A percentile compares a stretch with the other conserved stretches of the same genome.
Evolutionary conservation across 2,113 vertebrate genomes (phyloP).

Genomic region (Hucho hucho): DNA sequence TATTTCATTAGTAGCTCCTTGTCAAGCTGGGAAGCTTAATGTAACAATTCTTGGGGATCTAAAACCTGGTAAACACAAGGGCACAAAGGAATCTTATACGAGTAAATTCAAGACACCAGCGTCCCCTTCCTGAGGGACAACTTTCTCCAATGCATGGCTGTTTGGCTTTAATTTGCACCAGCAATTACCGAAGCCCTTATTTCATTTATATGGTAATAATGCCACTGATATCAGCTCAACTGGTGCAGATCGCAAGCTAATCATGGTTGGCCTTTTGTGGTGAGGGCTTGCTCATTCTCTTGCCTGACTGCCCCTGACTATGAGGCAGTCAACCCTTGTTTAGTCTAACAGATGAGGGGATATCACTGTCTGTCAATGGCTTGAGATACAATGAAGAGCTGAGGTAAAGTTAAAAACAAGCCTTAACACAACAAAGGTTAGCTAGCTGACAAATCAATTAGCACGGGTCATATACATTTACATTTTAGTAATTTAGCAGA

Average conservation of each 20-base stretch:
- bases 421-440: too few species aligned
- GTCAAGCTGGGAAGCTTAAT: not conserved
- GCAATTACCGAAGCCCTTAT: constrained; percentile 71
- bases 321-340: constrained; percentile 10
- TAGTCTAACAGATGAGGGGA: too few species aligned
- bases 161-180: constrained; percentile 64
- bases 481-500: too few species aligned
- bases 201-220: constrained; percentile 81
- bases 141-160: constrained; percentile 31
- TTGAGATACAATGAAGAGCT: too few species aligned
- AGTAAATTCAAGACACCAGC: not conserved
- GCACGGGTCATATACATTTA: too few species aligned
- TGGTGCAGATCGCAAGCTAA: constrained; percentile 47
- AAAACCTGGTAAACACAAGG: not conserved
- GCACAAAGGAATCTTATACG: not conserved
- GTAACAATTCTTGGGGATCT: not conserved
- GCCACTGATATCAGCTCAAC: constrained; percentile 50
- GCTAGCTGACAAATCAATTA: too few species aligned
- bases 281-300: constrained; percentile 38
- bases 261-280: constrained; percentile 47
- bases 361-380: too few species aligned
- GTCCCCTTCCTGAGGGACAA: constrained; percentile 22
- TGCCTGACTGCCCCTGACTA: constrained; percentile 45
- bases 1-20: not conserved
- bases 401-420: too few species aligned